phyloP scores from a whole-genome alignment of 2,888 invertebrate genomes.

The Heliconius aoede region DNA sequence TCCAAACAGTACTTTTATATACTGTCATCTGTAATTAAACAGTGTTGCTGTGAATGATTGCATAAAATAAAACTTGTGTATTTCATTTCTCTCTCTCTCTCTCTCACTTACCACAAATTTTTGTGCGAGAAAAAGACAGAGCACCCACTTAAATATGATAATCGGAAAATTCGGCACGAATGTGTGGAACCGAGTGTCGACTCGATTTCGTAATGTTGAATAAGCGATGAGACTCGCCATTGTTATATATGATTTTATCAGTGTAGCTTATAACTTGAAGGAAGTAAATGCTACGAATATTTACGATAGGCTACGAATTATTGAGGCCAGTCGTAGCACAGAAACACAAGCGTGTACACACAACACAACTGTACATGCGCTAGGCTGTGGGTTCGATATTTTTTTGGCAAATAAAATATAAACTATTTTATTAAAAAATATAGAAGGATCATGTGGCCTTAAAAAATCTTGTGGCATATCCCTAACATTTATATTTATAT shows the following conservation, averaged over 20 bases:
- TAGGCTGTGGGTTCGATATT: background rate
- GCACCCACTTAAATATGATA: conserved; percentile 75
- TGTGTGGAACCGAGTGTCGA: conserved; percentile 58
- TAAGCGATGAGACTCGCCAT: conserved; percentile 68
- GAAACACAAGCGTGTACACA: background rate
- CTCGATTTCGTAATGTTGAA: conserved; percentile 66
- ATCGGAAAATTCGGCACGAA: conserved; percentile 73
- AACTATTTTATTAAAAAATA: too few relatives aligned
- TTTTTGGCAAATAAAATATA: too few relatives aligned
- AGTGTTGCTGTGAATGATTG: conserved; percentile 45
- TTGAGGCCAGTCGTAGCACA: background rate
- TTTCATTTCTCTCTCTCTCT: conserved; percentile 46
- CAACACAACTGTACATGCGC: background rate
- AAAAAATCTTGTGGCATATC: too few relatives aligned
- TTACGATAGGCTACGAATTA: conserved; percentile 43
- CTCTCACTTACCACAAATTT: conserved; percentile 30
- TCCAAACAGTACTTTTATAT: conserved; percentile 1
- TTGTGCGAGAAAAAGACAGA: conserved; percentile 52
- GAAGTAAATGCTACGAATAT: conserved; percentile 47
- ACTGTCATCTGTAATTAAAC: conserved; percentile 46
- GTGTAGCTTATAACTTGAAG: conserved; percentile 53
- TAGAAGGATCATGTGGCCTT: too few relatives aligned
- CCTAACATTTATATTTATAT: too few relatives aligned
- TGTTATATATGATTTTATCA: conserved; percentile 55
- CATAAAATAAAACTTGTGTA: conserved; percentile 46